A percentile compares a stretch with the other conserved stretches of the same genome.
These are phyloP conservation scores for Myripristis jacobus DNA, from an alignment of 2,797 vertebrate species.

Conservation along the genomic window DNA sequence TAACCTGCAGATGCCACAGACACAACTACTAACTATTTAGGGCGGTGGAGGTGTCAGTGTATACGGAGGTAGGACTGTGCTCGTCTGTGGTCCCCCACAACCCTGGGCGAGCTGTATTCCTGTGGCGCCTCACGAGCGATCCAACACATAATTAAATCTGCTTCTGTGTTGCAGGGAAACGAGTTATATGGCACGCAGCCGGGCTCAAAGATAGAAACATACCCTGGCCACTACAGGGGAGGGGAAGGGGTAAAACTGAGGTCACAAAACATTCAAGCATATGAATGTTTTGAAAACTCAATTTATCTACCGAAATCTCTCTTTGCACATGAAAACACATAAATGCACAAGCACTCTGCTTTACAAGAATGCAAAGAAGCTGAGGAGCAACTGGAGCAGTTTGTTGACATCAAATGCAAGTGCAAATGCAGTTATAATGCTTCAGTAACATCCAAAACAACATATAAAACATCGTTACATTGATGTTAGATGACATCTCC, in stretches of 20 bases:
- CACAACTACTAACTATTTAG: constrained; percentile 74
- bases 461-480: no score
- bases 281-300: no score
- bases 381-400: no score
- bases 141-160: constrained; percentile 61
- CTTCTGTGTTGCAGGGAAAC: constrained; percentile 45
- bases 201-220: constrained; percentile 41
- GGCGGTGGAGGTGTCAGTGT: constrained; percentile 62
- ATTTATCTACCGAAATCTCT: no score
- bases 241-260: constrained; percentile 10
- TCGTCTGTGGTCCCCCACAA: constrained; percentile 38
- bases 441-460: no score
- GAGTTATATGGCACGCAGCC: constrained; percentile 50
- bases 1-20: constrained; percentile 61
- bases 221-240: constrained; percentile 13
- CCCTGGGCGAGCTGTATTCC: constrained; percentile 36
- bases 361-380: no score
- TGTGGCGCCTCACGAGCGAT: constrained; percentile 61
- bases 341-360: no score
- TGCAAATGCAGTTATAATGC: no score
- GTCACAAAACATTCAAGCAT: no score
- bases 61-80: constrained; percentile 47
- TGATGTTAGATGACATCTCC: no score
- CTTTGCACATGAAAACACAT: no score
- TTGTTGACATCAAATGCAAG: no score